phyloP scores from a whole-genome alignment of 2,888 invertebrate genomes.

The Emmelina monodactyla region DNA sequence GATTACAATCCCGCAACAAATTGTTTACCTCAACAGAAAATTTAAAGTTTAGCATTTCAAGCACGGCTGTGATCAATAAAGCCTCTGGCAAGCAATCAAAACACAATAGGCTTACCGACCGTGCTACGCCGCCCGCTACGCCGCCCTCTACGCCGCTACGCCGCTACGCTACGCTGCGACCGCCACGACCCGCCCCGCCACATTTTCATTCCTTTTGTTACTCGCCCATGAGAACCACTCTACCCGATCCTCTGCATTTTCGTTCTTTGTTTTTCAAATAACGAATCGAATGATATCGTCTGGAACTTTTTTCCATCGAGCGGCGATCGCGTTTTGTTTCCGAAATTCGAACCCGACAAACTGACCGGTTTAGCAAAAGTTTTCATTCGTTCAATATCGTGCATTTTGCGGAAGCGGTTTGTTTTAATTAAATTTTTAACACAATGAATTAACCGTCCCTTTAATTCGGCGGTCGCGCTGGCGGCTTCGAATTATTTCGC shows the following conservation, averaged over 20 bases:
- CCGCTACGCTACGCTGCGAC: slow-evolving; percentile 17
- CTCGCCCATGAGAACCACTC: slow-evolving; percentile 50
- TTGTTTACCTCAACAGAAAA: too few relatives aligned
- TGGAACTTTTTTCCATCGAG: background rate
- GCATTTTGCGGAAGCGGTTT: slow-evolving; percentile 16
- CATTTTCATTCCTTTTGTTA: slow-evolving; percentile 54
- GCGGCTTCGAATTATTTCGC: too few relatives aligned
- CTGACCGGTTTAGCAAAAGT: too few relatives aligned
- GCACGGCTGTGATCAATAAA: slow-evolving; percentile 22
- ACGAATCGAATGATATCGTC: slow-evolving; percentile 41
- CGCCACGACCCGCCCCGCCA: slow-evolving; percentile 9
- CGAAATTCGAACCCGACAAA: too few relatives aligned
- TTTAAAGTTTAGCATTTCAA: background rate
- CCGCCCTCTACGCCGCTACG: slow-evolving; percentile 23
- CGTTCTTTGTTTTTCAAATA: slow-evolving; percentile 53
- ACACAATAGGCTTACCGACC: slow-evolving; percentile 29
- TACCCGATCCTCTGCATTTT: slow-evolving; percentile 43
- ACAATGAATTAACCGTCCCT: slow-evolving; percentile 50
- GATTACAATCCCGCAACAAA: too few relatives aligned
- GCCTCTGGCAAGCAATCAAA: slow-evolving; percentile 39
- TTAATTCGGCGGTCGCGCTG: slow-evolving; percentile 45
- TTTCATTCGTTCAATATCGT: slow-evolving; percentile 34
- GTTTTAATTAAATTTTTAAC: slow-evolving; percentile 37
- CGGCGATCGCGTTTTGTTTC: background rate
- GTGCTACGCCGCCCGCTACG: slow-evolving; percentile 19